phyloP scores from a whole-genome alignment of 2,797 vertebrate genomes.

The Onychomys arenicola region DNA sequence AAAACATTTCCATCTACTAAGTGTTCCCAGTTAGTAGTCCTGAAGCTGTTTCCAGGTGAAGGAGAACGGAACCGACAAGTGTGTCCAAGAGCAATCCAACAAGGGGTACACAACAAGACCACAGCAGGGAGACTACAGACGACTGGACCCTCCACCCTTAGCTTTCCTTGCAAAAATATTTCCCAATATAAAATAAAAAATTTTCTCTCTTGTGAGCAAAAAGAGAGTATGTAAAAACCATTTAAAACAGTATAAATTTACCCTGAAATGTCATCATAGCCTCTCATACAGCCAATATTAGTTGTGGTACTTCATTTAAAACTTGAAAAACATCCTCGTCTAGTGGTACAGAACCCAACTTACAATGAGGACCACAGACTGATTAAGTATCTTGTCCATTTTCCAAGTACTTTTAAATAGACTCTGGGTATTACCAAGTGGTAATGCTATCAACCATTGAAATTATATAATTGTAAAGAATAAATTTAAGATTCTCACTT shows the following conservation, averaged over 20 bases:
- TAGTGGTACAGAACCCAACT: background rate
- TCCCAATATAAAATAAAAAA: background rate
- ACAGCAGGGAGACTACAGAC: background rate
- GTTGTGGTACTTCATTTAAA: slow-evolving; percentile 46
- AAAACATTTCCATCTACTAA: background rate
- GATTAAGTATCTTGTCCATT: slow-evolving; percentile 46
- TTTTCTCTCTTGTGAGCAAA: background rate
- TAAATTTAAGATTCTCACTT: slow-evolving; percentile 59
- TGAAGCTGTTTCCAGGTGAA: background rate
- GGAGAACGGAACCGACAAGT: background rate
- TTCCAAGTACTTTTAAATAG: slow-evolving; percentile 54
- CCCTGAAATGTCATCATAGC: background rate
- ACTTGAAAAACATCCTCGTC: slow-evolving; percentile 13
- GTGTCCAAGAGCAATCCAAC: background rate
- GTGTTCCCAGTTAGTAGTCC: background rate
- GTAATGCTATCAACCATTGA: slow-evolving; percentile 38
- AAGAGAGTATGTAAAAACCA: background rate
- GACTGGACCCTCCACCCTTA: background rate
- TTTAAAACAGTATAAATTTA: slow-evolving; percentile 15
- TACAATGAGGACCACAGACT: slow-evolving; percentile 23
- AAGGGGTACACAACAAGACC: background rate
- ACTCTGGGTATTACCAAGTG: slow-evolving; percentile 3
- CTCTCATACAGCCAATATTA: background rate
- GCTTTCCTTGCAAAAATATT: background rate
- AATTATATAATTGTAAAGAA: slow-evolving; percentile 36